These are phyloP conservation scores for Columba livia DNA, from an alignment of 2,113 vertebrate genomes.

Conservation along the genomic window DNA sequence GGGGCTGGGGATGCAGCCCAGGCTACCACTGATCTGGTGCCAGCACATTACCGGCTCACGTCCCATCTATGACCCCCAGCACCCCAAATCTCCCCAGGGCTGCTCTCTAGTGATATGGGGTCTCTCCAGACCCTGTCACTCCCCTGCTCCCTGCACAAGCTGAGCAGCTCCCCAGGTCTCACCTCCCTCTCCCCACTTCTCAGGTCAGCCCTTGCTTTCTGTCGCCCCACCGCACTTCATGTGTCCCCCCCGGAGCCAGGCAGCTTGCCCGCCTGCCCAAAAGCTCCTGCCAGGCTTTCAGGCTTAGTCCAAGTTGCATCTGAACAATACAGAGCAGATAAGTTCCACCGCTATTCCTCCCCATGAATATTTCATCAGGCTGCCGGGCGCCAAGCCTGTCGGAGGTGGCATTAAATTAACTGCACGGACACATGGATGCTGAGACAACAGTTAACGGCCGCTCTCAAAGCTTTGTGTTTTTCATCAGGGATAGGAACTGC, in stretches of 20 bases:
- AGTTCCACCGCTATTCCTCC: background rate
- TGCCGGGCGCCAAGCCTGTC: background rate
- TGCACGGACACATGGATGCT: background rate
- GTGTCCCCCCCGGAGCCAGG: background rate
- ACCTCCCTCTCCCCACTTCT: background rate
- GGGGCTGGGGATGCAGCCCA: too few species aligned
- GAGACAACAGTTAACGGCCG: background rate
- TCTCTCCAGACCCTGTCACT: background rate
- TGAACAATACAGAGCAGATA: background rate
- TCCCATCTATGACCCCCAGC: too few species aligned
- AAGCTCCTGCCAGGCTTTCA: background rate
- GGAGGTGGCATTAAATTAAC: background rate
- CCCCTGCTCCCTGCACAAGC: background rate
- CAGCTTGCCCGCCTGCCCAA: background rate
- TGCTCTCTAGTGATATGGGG: background rate
- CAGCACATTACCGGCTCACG: too few species aligned
- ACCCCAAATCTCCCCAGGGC: too few species aligned
- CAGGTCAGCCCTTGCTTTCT: background rate
- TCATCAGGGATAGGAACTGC: background rate
- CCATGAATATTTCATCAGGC: conserved; percentile 28
- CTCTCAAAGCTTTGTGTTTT: background rate
- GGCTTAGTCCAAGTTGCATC: background rate
- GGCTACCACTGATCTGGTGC: too few species aligned
- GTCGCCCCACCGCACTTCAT: rapidly evolving
- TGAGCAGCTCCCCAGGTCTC: background rate